These are phyloP conservation scores for Rhinatrema bivittatum DNA, from an alignment of 2,797 vertebrate genomes.

Conservation along the genomic window DNA sequence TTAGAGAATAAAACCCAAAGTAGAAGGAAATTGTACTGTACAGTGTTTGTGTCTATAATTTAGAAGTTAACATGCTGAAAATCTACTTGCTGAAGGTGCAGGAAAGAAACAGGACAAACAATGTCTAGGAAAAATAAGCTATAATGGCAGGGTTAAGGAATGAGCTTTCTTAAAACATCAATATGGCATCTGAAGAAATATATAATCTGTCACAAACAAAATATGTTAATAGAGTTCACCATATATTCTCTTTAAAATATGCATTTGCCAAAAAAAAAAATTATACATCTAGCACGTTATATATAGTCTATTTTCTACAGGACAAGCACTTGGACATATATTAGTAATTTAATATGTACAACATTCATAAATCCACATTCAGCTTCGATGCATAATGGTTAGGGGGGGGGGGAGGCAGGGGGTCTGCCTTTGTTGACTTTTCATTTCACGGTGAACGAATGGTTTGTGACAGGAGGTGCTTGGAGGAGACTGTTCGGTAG, in stretches of 20 bases:
- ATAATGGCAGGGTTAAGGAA: conserved; percentile 7
- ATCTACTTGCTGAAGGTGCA: not conserved
- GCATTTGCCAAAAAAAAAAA: not conserved
- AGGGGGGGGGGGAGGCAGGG: no score
- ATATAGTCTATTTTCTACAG: not conserved
- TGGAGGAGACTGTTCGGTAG: not conserved
- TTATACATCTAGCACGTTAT: conserved; percentile 1
- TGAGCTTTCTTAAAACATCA: not conserved
- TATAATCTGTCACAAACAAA: conserved; percentile 13
- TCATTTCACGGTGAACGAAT: conserved; percentile 23
- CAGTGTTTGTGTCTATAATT: no score
- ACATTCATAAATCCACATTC: not conserved
- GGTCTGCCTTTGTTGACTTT: not conserved
- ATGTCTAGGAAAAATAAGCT: conserved; percentile 6
- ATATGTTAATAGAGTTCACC: conserved; percentile 1
- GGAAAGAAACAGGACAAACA: conserved; percentile 3
- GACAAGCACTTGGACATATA: not conserved
- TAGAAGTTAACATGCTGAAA: no score
- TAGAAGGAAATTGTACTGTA: no score
- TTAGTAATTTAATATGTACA: not conserved
- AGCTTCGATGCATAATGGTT: no score
- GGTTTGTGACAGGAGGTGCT: not conserved
- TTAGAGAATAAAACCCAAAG: no score
- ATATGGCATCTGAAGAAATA: conserved; percentile 18
- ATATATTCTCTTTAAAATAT: not conserved